These are phyloP conservation scores for Eidolon dupreanum DNA, from an alignment of 2,797 vertebrate species.

Conservation along the genomic window DNA sequence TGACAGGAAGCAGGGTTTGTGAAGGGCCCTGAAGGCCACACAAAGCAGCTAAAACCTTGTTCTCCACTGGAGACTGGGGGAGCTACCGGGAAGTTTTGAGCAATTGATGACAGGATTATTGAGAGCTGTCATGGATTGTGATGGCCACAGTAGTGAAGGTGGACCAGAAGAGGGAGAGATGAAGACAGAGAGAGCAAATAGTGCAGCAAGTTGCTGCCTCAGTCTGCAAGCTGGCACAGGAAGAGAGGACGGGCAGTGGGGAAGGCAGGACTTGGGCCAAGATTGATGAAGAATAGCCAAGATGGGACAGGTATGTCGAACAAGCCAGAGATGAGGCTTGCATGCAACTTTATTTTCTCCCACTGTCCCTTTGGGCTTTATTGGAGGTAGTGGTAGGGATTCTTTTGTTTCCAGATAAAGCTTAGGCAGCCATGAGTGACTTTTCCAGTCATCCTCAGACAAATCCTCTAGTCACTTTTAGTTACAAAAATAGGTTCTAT, in stretches of 20 bases:
- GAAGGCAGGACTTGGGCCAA: too few relatives aligned
- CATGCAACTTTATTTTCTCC: background rate
- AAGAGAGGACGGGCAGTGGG: fast-evolving
- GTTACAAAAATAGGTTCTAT: background rate
- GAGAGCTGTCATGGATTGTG: background rate
- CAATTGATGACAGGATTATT: background rate
- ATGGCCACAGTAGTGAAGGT: background rate
- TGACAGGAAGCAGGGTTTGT: too few relatives aligned
- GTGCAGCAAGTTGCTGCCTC: too few relatives aligned
- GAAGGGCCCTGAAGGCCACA: fast-evolving
- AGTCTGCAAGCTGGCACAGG: background rate
- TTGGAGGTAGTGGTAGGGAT: too few relatives aligned
- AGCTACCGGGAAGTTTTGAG: background rate
- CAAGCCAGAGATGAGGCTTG: too few relatives aligned
- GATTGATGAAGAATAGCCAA: background rate
- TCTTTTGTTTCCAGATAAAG: background rate
- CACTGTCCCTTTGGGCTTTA: background rate
- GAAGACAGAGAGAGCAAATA: too few relatives aligned
- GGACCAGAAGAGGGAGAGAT: background rate
- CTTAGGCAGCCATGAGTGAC: background rate
- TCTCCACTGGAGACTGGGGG: background rate
- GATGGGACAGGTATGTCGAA: background rate
- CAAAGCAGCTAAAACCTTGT: background rate
- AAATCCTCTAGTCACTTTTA: background rate
- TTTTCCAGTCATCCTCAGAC: background rate